Evolutionary conservation across 2,113 vertebrate species (phyloP).

Genomic region (Mastomys natalensis): DNA sequence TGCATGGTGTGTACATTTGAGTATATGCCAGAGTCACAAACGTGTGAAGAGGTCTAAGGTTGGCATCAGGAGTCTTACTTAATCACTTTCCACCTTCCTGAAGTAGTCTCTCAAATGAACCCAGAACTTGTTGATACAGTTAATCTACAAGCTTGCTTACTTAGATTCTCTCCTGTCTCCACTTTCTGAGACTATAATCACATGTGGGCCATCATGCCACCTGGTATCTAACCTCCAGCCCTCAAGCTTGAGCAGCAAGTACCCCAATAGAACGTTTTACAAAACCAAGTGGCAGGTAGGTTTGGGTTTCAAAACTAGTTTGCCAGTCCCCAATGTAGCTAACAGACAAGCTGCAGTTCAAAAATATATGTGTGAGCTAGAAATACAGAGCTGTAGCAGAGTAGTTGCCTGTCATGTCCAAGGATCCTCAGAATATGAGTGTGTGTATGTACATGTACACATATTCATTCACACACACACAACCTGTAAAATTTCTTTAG

Average conservation of each 20-base stretch:
- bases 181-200: neutral
- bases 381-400: neutral
- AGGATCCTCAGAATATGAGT: neutral
- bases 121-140: neutral
- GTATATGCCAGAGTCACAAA: neutral
- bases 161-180: neutral
- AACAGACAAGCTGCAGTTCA: conserved; percentile 33
- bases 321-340: neutral
- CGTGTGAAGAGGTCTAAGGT: neutral
- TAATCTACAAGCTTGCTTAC: neutral
- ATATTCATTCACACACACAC: neutral
- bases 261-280: neutral
- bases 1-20: neutral
- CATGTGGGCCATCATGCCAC: neutral
- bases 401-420: neutral
- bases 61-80: neutral
- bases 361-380: neutral
- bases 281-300: neutral
- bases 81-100: neutral
- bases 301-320: neutral
- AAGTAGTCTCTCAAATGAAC: neutral
- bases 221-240: neutral
- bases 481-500: neutral
- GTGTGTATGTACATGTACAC: no score
- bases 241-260: neutral